Conservation (phyloP, 2,888 invertebrate genomes). For the Drosophila prostipennis region DNA sequence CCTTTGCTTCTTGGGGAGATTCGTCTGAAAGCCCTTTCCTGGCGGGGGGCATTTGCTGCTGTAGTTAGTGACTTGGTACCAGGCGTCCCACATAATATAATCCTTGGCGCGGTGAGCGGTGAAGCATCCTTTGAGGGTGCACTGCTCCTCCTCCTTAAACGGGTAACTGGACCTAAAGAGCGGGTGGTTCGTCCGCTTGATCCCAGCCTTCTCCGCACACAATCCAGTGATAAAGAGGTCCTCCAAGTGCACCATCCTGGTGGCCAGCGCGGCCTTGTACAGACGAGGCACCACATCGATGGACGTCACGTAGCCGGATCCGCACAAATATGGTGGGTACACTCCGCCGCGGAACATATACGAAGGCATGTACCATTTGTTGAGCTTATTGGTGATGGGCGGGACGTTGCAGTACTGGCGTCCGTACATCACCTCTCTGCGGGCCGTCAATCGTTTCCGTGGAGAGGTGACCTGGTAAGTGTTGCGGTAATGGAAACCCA, state of each 20-base stretch:
- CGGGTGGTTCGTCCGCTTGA: slow-evolving; percentile 87
- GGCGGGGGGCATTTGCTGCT: slow-evolving; percentile 69
- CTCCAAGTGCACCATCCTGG: slow-evolving; percentile 90
- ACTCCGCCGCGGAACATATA: slow-evolving; percentile 90
- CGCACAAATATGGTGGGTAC: slow-evolving; percentile 93
- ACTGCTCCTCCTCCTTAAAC: slow-evolving; percentile 84
- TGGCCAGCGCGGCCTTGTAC: slow-evolving; percentile 88
- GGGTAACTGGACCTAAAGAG: slow-evolving; percentile 86
- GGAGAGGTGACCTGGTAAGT: slow-evolving; percentile 72
- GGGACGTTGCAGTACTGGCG: slow-evolving; percentile 90
- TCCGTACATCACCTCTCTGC: slow-evolving; percentile 88
- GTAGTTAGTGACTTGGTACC: slow-evolving; percentile 80
- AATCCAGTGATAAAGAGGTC: slow-evolving; percentile 92
- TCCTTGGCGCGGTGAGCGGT: slow-evolving; percentile 70
- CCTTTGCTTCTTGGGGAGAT: background rate
- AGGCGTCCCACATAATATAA: slow-evolving; percentile 84
- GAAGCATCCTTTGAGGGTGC: slow-evolving; percentile 84
- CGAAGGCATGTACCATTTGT: slow-evolving; percentile 92
- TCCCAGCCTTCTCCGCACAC: slow-evolving; percentile 86
- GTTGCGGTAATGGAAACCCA: slow-evolving; percentile 75
- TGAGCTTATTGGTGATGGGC: slow-evolving; percentile 89
- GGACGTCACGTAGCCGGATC: slow-evolving; percentile 92
- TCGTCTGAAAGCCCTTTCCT: background rate
- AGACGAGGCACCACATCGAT: slow-evolving; percentile 87
- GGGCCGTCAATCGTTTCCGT: slow-evolving; percentile 77